Conservation (phyloP, 2,888 invertebrate species). For the Eueremaeus valkanovi region DNA sequence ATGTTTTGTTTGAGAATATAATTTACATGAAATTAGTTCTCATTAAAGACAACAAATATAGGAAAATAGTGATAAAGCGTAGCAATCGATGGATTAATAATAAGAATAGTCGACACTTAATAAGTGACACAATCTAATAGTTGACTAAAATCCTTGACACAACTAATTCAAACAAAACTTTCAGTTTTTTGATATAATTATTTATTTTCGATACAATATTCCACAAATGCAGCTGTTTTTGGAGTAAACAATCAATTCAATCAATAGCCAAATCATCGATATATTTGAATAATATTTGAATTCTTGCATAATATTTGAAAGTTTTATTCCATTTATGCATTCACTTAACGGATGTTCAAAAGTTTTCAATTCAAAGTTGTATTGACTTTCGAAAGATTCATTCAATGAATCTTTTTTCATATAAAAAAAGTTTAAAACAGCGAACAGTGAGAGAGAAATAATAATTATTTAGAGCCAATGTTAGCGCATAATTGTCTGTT, state of each 20-base stretch:
- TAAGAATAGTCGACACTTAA: background rate
- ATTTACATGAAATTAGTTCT: background rate
- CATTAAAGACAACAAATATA: background rate
- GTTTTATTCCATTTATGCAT: too few relatives aligned
- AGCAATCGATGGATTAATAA: too few relatives aligned
- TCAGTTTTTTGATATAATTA: background rate
- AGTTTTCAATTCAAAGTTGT: too few relatives aligned
- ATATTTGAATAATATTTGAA: too few relatives aligned
- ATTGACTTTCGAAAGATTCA: too few relatives aligned
- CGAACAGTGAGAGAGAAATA: background rate
- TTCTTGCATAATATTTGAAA: too few relatives aligned
- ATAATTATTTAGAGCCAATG: background rate
- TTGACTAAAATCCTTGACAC: constrained; percentile 22
- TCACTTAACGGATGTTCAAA: too few relatives aligned
- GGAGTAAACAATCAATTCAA: background rate
- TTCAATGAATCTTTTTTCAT: too few relatives aligned
- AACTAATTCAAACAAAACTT: constrained; percentile 1
- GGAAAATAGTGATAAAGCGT: background rate
- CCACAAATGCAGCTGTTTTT: background rate
- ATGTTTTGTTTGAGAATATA: background rate
- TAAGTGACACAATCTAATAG: background rate
- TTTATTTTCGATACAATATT: constrained; percentile 2
- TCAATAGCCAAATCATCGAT: too few relatives aligned
- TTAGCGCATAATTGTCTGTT: constrained; percentile 1
- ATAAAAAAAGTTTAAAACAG: background rate